Evolutionary conservation across 2,797 vertebrate genomes (phyloP).

Genomic region (Furcifer pardalis): DNA sequence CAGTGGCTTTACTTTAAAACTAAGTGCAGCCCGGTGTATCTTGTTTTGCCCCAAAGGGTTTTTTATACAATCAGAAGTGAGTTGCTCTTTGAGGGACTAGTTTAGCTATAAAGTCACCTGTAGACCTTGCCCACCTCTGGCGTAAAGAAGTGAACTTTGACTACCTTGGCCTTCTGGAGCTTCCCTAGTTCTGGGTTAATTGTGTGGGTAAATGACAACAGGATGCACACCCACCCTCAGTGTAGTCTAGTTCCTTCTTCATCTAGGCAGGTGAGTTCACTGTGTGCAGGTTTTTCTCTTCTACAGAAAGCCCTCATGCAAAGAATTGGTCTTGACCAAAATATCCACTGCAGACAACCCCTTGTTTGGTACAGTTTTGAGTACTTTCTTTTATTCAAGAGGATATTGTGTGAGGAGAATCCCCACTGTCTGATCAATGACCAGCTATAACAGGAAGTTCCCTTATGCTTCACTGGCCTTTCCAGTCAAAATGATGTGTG

Average conservation of each 20-base stretch:
- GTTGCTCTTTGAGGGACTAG: too few species aligned
- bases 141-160: not conserved
- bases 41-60: too few species aligned
- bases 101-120: too few species aligned
- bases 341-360: not conserved
- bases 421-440: not conserved
- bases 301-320: not conserved
- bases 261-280: not conserved
- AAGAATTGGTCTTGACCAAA: not conserved
- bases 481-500: not conserved
- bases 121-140: too few species aligned
- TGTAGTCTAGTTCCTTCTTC: not conserved
- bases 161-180: too few species aligned
- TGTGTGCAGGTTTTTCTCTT: not conserved
- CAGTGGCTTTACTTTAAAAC: too few species aligned
- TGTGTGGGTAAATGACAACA: not conserved
- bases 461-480: too few species aligned
- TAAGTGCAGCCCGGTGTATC: too few species aligned
- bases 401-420: not conserved
- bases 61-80: too few species aligned
- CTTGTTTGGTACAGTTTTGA: too few species aligned
- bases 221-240: not conserved
- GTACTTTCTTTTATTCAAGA: not conserved
- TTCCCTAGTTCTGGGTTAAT: too few species aligned
- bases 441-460: not conserved